Base-by-base conservation (phyloP, 2,888 invertebrate genomes). In the Zaprionus bogoriensis region DNA sequence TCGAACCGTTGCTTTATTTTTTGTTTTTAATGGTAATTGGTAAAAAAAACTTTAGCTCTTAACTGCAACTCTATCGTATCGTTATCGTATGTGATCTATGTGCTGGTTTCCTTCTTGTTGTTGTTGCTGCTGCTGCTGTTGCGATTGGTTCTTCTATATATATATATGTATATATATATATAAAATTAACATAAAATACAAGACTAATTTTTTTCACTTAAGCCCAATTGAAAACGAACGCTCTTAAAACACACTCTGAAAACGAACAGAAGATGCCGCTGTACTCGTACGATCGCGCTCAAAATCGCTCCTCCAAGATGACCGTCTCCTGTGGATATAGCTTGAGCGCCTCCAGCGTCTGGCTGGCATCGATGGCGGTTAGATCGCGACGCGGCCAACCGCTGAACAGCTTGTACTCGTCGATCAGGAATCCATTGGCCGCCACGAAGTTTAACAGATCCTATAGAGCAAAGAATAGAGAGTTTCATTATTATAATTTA, bases 361-460 rank as follows among this genome's bases (percentile, higher is more conserved):
- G 93, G 87, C 92, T 93, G 42, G 92, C 92, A 91, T 97, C 95
- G 91, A 96, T 92, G 71, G 94, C 92, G 69, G 97, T 96, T 92
- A 98, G 96, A 93, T 98, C 98, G 93, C 96, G 94, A 89, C 98
- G 94, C 89, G 98, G 98, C 96, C 96, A 98, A 91, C 97, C 96
- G 83, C 96, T 95, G 86, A 98, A 95, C 64, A 98, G 94, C 93
- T 98, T 98, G 90, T 94, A 98, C 89, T 96, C 96, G 82, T 95
- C 95, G 78, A 94, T 93, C 69, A 96, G 95, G 92, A 94, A 98
- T 61, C 98, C 98, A 92, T 96, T 94, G 42, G 97, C 96, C 58
- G 96, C 94, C 73, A 98, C 93, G 92, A 94, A 98, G 92, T 98
- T 96, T 77, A 98, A 92, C 87, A 98, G 92, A 74, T 94, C 94